Evolutionary conservation across 2,797 vertebrate genomes (phyloP).

Genomic region (Lates japonicus): DNA sequence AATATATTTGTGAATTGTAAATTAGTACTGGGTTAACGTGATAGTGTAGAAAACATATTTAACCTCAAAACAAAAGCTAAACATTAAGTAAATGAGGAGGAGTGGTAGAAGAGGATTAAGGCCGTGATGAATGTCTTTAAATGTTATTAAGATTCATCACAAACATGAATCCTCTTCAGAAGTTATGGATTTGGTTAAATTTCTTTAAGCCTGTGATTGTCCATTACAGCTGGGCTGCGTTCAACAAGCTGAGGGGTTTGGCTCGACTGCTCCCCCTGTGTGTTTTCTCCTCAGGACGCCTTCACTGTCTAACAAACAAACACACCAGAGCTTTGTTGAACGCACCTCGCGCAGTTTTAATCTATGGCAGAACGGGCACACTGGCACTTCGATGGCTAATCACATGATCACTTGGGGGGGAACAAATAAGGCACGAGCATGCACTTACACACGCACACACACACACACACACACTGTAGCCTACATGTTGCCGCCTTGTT

Average conservation of each 20-base stretch:
- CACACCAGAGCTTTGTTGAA: slow-evolving; percentile 21
- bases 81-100: neutral
- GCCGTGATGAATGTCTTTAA: neutral
- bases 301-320: neutral
- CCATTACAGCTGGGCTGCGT: slow-evolving; percentile 36
- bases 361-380: slow-evolving; percentile 66
- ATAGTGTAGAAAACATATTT: neutral
- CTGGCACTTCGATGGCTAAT: slow-evolving; percentile 70
- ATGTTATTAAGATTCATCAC: neutral
- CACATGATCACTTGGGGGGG: slow-evolving; percentile 53
- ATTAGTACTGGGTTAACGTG: neutral
- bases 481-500: neutral
- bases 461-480: slow-evolving; percentile 1
- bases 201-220: slow-evolving; percentile 48
- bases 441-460: slow-evolving; percentile 22
- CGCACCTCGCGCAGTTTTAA: slow-evolving; percentile 33
- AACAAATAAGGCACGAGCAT: slow-evolving; percentile 71
- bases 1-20: neutral
- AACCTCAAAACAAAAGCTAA: neutral
- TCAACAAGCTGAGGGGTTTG: slow-evolving; percentile 23
- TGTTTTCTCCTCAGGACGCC: neutral
- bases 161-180: neutral
- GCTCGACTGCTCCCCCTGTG: neutral
- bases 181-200: neutral
- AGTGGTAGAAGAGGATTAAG: neutral